Conservation (phyloP, 2,888 invertebrate genomes). For the Acronicta alni region DNA sequence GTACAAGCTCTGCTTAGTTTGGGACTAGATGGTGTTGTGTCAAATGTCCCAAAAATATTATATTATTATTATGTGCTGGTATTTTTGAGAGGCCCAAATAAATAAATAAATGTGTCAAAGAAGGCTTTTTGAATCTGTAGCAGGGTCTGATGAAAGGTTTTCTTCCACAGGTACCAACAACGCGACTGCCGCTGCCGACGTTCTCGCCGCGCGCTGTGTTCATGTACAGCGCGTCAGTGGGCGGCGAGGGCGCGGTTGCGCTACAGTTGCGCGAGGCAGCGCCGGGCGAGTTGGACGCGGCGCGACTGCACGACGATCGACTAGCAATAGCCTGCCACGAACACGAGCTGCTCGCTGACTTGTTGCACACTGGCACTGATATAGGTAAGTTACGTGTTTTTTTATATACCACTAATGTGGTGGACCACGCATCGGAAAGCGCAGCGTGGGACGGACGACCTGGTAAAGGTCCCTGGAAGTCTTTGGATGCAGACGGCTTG, state of each 20-base stretch:
- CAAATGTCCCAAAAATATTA: too few relatives aligned
- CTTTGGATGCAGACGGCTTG: too few relatives aligned
- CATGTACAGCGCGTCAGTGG: slow-evolving; percentile 92
- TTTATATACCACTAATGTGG: too few relatives aligned
- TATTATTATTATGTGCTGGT: too few relatives aligned
- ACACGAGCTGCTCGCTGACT: slow-evolving; percentile 92
- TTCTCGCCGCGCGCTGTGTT: slow-evolving; percentile 91
- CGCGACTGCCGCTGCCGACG: slow-evolving; percentile 86
- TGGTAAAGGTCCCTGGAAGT: too few relatives aligned
- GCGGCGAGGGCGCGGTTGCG: slow-evolving; percentile 90
- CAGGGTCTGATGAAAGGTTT: background rate
- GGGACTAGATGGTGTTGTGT: too few relatives aligned
- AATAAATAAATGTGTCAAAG: too few relatives aligned
- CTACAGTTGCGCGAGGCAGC: slow-evolving; percentile 90
- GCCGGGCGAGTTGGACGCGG: slow-evolving; percentile 81
- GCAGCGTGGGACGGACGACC: too few relatives aligned
- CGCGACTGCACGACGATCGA: slow-evolving; percentile 89
- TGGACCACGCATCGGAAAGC: too few relatives aligned
- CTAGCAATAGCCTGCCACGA: slow-evolving; percentile 93
- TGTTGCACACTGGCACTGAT: slow-evolving; percentile 91
- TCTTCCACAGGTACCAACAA: slow-evolving; percentile 78
- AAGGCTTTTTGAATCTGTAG: background rate
- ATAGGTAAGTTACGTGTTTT: slow-evolving; percentile 70
- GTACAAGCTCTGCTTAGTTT: too few relatives aligned
- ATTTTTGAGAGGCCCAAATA: too few relatives aligned